Evolutionary conservation across 2,888 invertebrate species (phyloP).

Genomic region (Neocrepidodera transversa): DNA sequence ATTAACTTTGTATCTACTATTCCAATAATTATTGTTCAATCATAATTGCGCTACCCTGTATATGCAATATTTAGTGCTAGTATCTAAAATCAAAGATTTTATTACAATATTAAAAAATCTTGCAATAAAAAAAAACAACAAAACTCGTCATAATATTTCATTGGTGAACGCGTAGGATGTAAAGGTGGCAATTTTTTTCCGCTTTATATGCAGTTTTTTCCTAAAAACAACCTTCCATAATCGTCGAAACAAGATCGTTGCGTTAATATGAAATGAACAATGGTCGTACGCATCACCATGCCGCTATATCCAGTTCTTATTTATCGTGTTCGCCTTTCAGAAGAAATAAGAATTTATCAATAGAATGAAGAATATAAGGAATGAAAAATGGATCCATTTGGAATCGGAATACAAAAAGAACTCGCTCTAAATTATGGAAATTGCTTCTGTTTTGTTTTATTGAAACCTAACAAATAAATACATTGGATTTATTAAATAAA

Average conservation of each 20-base stretch:
- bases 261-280: constrained; percentile 58
- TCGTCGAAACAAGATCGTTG: constrained; percentile 52
- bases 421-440: constrained; percentile 23
- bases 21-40: too few relatives aligned
- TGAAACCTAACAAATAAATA: too few relatives aligned
- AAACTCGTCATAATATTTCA: too few relatives aligned
- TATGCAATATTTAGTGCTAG: too few relatives aligned
- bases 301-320: constrained; percentile 53
- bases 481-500: too few relatives aligned
- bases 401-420: constrained; percentile 41
- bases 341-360: constrained; percentile 57
- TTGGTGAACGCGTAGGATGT: background rate
- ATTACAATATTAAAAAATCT: too few relatives aligned
- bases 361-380: constrained; percentile 47
- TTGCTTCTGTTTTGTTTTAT: constrained; percentile 10
- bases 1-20: too few relatives aligned
- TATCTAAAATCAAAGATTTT: too few relatives aligned
- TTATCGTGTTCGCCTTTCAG: constrained; percentile 53
- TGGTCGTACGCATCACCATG: constrained; percentile 57
- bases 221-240: constrained; percentile 49
- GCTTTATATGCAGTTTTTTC: constrained; percentile 41
- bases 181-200: constrained; percentile 52
- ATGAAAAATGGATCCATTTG: constrained; percentile 41
- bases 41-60: too few relatives aligned
- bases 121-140: too few relatives aligned